phyloP scores from a whole-genome alignment of 1,140 invertebrate genomes.

The Platyscapa corneri region DNA sequence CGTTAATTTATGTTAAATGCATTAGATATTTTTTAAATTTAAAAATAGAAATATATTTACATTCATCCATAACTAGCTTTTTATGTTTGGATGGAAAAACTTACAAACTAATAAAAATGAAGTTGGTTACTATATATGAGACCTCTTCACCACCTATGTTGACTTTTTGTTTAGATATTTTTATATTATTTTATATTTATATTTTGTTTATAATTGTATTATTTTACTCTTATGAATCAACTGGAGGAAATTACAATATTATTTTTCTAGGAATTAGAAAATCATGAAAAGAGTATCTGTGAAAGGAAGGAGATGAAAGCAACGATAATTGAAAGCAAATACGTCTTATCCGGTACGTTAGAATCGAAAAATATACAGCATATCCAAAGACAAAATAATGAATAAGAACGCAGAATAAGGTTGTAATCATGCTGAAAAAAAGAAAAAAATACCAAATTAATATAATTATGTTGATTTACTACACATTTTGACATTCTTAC shows the following conservation, averaged over 20 bases:
- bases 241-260: slow-evolving; percentile 11
- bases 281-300: slow-evolving; percentile 24
- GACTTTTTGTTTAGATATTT: too few species aligned
- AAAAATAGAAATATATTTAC: too few species aligned
- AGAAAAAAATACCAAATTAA: neutral
- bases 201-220: neutral
- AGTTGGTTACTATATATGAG: too few species aligned
- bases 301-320: slow-evolving; percentile 39
- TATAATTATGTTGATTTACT: neutral
- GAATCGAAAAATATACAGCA: neutral
- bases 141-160: too few species aligned
- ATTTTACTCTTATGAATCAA: neutral
- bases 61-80: too few species aligned
- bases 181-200: too few species aligned
- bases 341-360: slow-evolving; percentile 42
- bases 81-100: too few species aligned
- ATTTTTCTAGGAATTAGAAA: slow-evolving; percentile 41
- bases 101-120: too few species aligned
- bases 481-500: neutral
- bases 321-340: slow-evolving; percentile 35
- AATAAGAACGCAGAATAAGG: neutral
- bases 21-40: too few species aligned
- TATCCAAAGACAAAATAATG: neutral
- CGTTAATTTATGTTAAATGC: too few species aligned
- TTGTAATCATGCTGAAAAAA: too few species aligned